Evolutionary conservation across 2,113 vertebrate species (phyloP), one percentile per base, ranked within the genome.

Genomic region (Caloenas nicobarica): DNA sequence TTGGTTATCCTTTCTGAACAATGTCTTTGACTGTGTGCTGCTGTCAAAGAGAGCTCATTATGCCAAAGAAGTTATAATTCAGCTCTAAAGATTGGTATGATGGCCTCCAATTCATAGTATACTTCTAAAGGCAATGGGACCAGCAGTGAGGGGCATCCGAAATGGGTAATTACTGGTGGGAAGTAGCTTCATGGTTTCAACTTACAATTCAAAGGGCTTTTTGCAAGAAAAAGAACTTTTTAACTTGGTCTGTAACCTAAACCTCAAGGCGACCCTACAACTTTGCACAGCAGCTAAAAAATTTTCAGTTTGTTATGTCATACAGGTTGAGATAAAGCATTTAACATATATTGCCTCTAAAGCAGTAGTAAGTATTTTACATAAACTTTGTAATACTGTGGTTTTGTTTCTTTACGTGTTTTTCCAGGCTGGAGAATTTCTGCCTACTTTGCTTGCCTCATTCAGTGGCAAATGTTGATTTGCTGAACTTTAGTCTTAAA

Each of bases 1-100:
- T 95, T 95, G 86, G 88, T 84, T 93, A 95, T 96, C 90, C 81
- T 97, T 89, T 95, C 91, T 88, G 90, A 89, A 51, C 93, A 90
- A 70, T 93, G 93, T 90, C 93, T 97, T 96, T 84, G 86, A 71
- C 88, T 86, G 26, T 53, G 24, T 44, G 62, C 2, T 0, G 76
- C 74, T 97, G 82, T 93, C 88, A 90, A 69, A 89, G 84, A 90
- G 70, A 95, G n/a, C 77, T 96, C 86, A 73, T 96, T 96, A 96
- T 89, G 84, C 56, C 36, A 66, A 83, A 86, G 64, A 92, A 80
- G 61, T 96, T 97, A 53, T 86, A 73, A 81, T 91, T 96, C 94
- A 89, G 6, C 54, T 93, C 28, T 60, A 22, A 60, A 76, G 84
- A 81, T 53, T 95, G 57, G 80, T 95, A 92, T 56, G 90, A 90